Evolutionary conservation across 1,140 invertebrate genomes (phyloP).

Genomic region (Drosophila pectinifera): DNA sequence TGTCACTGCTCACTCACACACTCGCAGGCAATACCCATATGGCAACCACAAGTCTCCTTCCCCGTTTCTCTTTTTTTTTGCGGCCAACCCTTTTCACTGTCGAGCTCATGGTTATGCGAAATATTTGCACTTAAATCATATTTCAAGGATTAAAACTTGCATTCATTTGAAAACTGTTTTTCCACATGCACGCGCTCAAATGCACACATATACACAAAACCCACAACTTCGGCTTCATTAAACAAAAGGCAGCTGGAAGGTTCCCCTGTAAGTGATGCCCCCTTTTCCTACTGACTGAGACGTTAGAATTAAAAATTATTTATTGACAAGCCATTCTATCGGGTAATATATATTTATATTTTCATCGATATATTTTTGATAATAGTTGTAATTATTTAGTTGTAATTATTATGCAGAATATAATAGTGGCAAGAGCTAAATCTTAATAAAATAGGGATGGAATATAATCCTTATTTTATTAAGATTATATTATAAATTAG

Average conservation of each 20-base stretch:
- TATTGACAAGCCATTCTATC: background rate
- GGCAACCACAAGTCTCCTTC: conserved; percentile 53
- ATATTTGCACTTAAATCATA: conserved; percentile 84
- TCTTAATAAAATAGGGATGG: too few relatives aligned
- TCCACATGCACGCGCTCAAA: conserved; percentile 70
- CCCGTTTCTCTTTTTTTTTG: conserved; percentile 13
- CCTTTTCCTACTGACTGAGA: conserved; percentile 5
- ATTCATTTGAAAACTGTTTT: conserved; percentile 82
- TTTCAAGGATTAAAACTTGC: conserved; percentile 84
- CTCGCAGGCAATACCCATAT: conserved; percentile 18
- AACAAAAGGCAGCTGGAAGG: conserved; percentile 64
- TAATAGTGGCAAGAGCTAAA: too few relatives aligned
- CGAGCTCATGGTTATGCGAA: conserved; percentile 80
- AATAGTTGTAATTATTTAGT: too few relatives aligned
- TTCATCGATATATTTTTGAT: background rate
- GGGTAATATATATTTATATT: background rate
- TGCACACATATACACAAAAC: conserved; percentile 12
- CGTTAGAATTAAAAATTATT: background rate
- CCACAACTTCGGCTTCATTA: conserved; percentile 76
- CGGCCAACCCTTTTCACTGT: conserved; percentile 54
- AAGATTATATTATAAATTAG: too few relatives aligned
- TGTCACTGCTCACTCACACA: conserved; percentile 63
- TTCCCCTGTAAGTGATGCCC: conserved; percentile 1
- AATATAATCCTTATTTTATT: too few relatives aligned
- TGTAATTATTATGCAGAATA: background rate